These are phyloP conservation scores for Vireo griseus DNA, from an alignment of 2,797 vertebrate genomes.

Conservation along the genomic window DNA sequence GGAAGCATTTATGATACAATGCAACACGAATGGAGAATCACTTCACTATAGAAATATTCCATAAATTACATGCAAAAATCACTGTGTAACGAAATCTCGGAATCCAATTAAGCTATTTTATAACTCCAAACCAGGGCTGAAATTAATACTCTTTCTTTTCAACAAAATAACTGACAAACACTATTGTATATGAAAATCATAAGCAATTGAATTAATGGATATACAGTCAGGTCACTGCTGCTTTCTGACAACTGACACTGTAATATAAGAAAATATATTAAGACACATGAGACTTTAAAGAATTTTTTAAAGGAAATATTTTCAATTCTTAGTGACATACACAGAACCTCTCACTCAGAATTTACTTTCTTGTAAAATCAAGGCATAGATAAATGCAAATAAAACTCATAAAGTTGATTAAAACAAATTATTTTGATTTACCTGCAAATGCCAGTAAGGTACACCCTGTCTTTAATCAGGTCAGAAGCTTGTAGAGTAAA, in stretches of 20 bases:
- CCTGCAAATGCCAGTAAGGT: constrained; percentile 89
- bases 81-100: neutral
- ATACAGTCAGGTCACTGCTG: neutral
- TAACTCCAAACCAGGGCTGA: neutral
- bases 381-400: neutral
- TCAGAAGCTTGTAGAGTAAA: constrained; percentile 90
- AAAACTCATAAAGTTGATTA: neutral
- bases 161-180: neutral
- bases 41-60: neutral
- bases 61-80: neutral
- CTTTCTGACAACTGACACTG: neutral
- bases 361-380: neutral
- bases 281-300: neutral
- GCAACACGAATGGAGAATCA: neutral
- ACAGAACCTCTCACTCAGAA: neutral
- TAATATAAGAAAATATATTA: neutral
- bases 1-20: neutral
- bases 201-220: neutral
- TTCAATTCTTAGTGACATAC: neutral
- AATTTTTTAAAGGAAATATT: neutral
- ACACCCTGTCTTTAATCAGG: constrained; percentile 94
- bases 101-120: neutral
- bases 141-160: neutral
- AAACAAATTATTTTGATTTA: constrained; percentile 24
- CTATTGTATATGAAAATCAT: neutral